Conservation (phyloP, 2,888 invertebrate species). For the Apomyelois bistriatella region DNA sequence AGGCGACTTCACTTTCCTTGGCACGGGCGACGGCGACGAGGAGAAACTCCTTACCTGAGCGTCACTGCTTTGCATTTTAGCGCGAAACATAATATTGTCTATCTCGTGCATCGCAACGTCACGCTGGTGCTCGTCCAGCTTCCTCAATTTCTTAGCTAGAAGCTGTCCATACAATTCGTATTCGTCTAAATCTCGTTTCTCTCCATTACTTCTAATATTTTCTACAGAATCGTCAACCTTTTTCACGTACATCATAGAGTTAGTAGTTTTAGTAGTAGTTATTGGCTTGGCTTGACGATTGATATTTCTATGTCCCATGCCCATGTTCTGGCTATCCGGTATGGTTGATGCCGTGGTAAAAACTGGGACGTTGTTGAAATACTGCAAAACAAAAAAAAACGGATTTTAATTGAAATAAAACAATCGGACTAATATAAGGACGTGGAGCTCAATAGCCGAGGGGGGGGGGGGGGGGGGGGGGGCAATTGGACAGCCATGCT, state of each 20-base stretch:
- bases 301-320: constrained; percentile 20
- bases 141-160: constrained; percentile 63
- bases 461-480: no score
- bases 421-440: no score
- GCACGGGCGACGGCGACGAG: constrained; percentile 42
- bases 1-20: constrained; percentile 50
- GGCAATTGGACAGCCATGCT: no score
- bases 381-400: constrained; percentile 26
- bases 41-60: constrained; percentile 38
- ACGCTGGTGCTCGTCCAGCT: constrained; percentile 61
- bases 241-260: constrained; percentile 26
- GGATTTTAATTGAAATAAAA: background rate
- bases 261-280: constrained; percentile 18
- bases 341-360: constrained; percentile 27
- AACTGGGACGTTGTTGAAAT: constrained; percentile 25
- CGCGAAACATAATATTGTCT: constrained; percentile 65
- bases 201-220: constrained; percentile 21
- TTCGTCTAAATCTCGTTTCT: constrained; percentile 52
- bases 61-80: constrained; percentile 49
- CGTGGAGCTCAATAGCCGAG: no score
- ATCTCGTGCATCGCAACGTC: constrained; percentile 71
- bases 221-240: constrained; percentile 37
- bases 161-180: constrained; percentile 64
- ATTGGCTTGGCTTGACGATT: constrained; percentile 24
- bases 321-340: constrained; percentile 25